These are phyloP conservation scores for Microcebus murinus DNA, from an alignment of 2,113 vertebrate species.

Conservation along the genomic window DNA sequence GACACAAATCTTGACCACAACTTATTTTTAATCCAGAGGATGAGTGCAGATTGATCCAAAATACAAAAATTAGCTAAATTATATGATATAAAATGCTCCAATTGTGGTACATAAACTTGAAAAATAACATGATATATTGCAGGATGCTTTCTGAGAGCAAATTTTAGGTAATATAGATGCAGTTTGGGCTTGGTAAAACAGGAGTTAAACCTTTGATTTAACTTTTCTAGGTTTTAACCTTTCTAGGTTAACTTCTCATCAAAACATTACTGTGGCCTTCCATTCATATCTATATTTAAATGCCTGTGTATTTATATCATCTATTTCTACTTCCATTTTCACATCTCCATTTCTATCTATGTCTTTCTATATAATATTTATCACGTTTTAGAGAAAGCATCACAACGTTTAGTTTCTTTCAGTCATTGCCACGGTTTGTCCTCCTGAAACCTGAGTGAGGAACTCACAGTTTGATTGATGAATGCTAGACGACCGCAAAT, in stretches of 20 bases:
- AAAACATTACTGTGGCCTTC: not conserved
- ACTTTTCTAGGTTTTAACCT: too few species aligned
- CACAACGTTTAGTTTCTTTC: not conserved
- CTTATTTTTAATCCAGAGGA: not conserved
- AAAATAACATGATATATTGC: not conserved
- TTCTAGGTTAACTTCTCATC: not conserved
- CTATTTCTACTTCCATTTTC: not conserved
- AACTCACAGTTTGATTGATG: not conserved
- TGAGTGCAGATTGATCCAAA: not conserved
- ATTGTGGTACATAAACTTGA: not conserved
- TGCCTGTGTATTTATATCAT: not conserved
- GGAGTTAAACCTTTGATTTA: not conserved
- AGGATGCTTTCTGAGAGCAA: not conserved
- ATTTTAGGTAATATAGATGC: not conserved
- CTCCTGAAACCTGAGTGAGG: not conserved
- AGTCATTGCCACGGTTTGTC: not conserved
- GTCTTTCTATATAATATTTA: not conserved
- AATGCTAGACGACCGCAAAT: not conserved
- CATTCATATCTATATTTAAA: not conserved
- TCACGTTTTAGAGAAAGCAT: not conserved
- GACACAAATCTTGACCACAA: not conserved
- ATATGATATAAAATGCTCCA: not conserved
- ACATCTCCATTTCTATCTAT: not conserved
- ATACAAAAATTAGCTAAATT: not conserved
- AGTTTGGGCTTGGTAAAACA: not conserved